Evolutionary conservation across 2,113 vertebrate species (phyloP), one percentile per base, ranked within the genome.

Genomic region (Solea solea): DNA sequence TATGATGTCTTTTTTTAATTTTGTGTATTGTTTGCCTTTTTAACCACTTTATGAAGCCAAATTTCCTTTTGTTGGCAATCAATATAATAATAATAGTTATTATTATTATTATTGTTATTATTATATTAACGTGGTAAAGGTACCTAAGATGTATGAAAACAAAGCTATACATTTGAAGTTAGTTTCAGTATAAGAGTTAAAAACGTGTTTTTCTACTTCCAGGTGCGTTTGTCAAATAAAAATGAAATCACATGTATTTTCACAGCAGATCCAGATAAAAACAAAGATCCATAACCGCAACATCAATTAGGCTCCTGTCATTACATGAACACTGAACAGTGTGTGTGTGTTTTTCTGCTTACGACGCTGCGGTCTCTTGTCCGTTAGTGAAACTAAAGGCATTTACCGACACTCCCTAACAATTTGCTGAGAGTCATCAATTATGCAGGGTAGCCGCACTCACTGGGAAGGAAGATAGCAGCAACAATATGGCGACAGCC

Each of bases 401-500:
- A 92, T 92, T 94, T 92, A 83, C 83, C 80, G 92, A 94, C 92
- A 88, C 91, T 93, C 94, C 94, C 94, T 94, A 90, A 93, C 91
- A 90, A 91, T 94, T 91, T 93, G 94, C 94, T 94, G 93, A 92
- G 94, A 94, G 93, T 94, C 94, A 94, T 95, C 95, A 94, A 94
- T 95, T 94, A 95, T 96, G 94, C 94, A 95, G 91, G 90, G 93
- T 87, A 91, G 87, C 92, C 89, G 94, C 92, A 91, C 94, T 93
- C 92, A 87, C 90, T 87, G 93, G 92, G 91, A 93, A 93, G 90
- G 87, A 89, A 92, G 92, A 91, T 90, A 93, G 92, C 92, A 93
- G 94, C 94, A 93, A 92, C 94, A 96, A 96, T 94, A 96, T 96
- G 95, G 95, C 95, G 95, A 96, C 94, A 95, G 93, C 95, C 95